Conservation (phyloP, 2,797 vertebrate species). For the Microctenopoma steveboyesi region DNA sequence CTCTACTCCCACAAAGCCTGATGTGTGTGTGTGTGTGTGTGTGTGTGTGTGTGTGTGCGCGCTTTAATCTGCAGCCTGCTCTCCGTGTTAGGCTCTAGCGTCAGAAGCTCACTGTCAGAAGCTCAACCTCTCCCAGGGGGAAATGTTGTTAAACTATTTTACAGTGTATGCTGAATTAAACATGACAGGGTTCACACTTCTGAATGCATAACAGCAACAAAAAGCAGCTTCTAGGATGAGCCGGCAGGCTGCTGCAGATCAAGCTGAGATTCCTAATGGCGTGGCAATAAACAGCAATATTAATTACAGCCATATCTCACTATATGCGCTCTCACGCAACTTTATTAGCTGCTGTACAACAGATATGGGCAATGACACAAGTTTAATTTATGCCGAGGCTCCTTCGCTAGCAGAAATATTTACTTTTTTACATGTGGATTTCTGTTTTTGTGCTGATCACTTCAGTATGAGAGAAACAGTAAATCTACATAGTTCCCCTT, state of each 20-base stretch:
- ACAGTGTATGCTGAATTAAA: slow-evolving; percentile 53
- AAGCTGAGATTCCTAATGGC: slow-evolving; percentile 1
- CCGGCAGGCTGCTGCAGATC: slow-evolving; percentile 1
- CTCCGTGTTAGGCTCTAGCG: slow-evolving; percentile 27
- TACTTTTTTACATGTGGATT: too few relatives aligned
- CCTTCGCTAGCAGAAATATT: too few relatives aligned
- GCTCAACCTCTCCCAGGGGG: slow-evolving; percentile 18
- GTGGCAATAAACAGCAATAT: background rate
- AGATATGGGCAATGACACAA: too few relatives aligned
- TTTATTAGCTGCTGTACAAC: too few relatives aligned
- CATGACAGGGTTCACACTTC: slow-evolving; percentile 30
- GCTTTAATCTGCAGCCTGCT: slow-evolving; percentile 31
- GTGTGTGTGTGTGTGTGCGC: background rate
- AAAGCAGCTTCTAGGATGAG: background rate
- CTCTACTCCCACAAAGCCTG: slow-evolving; percentile 45
- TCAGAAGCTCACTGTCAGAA: slow-evolving; percentile 38
- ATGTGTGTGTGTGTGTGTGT: slow-evolving; percentile 14
- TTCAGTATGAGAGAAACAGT: too few relatives aligned
- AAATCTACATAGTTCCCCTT: too few relatives aligned
- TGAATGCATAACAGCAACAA: slow-evolving; percentile 21
- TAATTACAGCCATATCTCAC: too few relatives aligned
- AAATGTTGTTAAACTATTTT: slow-evolving; percentile 46
- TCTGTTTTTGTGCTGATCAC: too few relatives aligned
- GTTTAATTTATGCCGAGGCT: too few relatives aligned
- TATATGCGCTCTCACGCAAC: too few relatives aligned